phyloP scores from a whole-genome alignment of 92 coral and sea anemone genomes.

The Hydrozoanthus gracilis region DNA sequence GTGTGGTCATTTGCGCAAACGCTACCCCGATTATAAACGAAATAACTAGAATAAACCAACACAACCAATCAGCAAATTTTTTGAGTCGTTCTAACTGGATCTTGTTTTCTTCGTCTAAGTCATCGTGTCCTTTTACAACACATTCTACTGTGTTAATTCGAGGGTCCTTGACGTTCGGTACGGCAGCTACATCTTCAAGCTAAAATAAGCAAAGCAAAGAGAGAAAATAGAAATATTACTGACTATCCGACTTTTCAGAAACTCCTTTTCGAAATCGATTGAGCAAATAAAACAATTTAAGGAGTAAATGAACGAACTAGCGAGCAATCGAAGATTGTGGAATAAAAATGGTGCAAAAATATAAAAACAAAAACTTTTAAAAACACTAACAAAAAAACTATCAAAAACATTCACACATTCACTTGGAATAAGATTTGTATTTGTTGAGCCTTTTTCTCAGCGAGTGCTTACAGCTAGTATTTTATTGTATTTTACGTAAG shows the following conservation, averaged over 20 bases:
- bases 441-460: too few species aligned
- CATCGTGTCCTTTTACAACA: conserved; percentile 31
- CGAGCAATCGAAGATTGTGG: too few species aligned
- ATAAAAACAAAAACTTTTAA: too few species aligned
- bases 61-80: neutral
- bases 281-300: too few species aligned
- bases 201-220: neutral
- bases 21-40: neutral
- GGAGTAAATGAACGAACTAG: too few species aligned
- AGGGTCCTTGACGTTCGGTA: conserved; percentile 29
- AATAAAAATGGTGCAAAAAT: too few species aligned
- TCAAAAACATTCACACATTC: too few species aligned
- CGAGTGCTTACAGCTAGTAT: too few species aligned
- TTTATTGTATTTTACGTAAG: too few species aligned
- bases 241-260: too few species aligned
- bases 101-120: neutral
- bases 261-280: neutral
- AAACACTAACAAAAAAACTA: too few species aligned
- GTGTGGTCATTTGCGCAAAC: neutral
- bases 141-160: conserved; percentile 52
- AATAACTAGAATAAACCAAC: neutral
- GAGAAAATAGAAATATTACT: neutral
- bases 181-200: conserved; percentile 57
- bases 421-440: too few species aligned
- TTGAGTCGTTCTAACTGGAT: neutral